Percentiles rank a stretch among this genome's conserved stretches.
Conservation (phyloP, 2,113 vertebrate genomes). For the Aptenodytes patagonicus region DNA sequence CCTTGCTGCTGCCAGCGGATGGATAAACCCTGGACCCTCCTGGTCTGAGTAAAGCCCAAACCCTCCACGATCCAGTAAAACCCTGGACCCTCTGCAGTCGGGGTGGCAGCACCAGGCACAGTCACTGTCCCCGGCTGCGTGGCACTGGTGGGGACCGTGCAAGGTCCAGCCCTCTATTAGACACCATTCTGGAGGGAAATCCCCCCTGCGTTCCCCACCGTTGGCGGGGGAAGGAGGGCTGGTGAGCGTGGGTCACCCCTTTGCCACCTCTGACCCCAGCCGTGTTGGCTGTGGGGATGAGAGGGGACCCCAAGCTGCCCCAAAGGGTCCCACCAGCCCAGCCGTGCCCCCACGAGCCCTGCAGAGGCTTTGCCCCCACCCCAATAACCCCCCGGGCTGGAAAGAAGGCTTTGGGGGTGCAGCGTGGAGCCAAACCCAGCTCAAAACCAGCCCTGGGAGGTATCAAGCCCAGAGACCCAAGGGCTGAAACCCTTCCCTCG, state of each 20-base stretch:
- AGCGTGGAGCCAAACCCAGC: background rate
- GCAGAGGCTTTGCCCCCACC: background rate
- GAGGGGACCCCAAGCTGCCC: accelerated
- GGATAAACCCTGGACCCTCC: background rate
- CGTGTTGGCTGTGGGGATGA: accelerated
- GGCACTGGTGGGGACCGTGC: accelerated
- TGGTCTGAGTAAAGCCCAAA: accelerated
- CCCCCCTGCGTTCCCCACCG: accelerated
- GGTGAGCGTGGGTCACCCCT: background rate
- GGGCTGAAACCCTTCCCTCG: background rate
- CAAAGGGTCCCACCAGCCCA: background rate
- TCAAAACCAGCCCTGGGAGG: background rate
- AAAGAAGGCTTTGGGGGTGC: background rate
- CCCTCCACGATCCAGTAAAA: accelerated
- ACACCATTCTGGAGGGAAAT: accelerated
- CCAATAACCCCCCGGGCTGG: accelerated
- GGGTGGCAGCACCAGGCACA: background rate
- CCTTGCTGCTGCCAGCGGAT: accelerated
- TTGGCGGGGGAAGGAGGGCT: background rate
- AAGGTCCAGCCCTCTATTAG: background rate
- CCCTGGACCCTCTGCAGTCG: accelerated
- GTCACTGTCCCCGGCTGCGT: background rate
- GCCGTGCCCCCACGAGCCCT: accelerated
- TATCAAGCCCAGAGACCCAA: background rate
- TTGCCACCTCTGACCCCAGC: background rate